Percentiles rank a stretch among this genome's conserved stretches.
phyloP scores from a whole-genome alignment of 1,140 invertebrate genomes.

The Thaumetopoea pityocampa region DNA sequence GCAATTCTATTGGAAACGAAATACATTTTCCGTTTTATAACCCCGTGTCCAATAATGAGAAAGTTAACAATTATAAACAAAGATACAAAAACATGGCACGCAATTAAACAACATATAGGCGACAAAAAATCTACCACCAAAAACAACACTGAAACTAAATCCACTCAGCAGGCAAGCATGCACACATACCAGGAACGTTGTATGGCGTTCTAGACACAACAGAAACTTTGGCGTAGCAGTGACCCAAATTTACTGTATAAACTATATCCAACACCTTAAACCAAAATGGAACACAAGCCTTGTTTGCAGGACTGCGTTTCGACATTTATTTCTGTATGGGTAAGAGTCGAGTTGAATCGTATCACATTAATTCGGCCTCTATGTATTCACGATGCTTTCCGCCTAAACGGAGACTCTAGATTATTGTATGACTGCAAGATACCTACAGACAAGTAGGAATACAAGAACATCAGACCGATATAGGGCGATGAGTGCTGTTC shows the following conservation, averaged over 20 bases:
- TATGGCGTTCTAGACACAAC: slow-evolving; percentile 25
- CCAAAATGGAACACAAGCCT: slow-evolving; percentile 16
- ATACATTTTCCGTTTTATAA: too few relatives aligned
- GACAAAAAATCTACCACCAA: slow-evolving; percentile 32
- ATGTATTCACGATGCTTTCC: too few relatives aligned
- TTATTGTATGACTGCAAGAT: too few relatives aligned
- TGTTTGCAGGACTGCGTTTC: neutral
- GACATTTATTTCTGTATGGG: neutral
- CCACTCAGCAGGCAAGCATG: slow-evolving; percentile 57
- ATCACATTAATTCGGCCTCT: too few relatives aligned
- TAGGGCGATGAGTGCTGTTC: too few relatives aligned
- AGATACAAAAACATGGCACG: slow-evolving; percentile 4
- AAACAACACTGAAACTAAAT: slow-evolving; percentile 27
- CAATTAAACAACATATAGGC: slow-evolving; percentile 23
- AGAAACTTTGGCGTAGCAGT: slow-evolving; percentile 21
- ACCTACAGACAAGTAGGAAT: too few relatives aligned
- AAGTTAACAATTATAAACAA: slow-evolving; percentile 4
- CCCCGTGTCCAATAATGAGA: too few relatives aligned
- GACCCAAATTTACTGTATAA: slow-evolving; percentile 20
- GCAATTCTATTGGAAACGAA: too few relatives aligned
- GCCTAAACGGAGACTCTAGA: too few relatives aligned
- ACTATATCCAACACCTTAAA: slow-evolving; percentile 30
- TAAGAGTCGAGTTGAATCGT: too few relatives aligned
- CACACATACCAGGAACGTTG: slow-evolving; percentile 53
- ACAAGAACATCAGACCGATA: too few relatives aligned